phyloP scores from a whole-genome alignment of 2,888 invertebrate species.

The Cerastis rubricosa region DNA sequence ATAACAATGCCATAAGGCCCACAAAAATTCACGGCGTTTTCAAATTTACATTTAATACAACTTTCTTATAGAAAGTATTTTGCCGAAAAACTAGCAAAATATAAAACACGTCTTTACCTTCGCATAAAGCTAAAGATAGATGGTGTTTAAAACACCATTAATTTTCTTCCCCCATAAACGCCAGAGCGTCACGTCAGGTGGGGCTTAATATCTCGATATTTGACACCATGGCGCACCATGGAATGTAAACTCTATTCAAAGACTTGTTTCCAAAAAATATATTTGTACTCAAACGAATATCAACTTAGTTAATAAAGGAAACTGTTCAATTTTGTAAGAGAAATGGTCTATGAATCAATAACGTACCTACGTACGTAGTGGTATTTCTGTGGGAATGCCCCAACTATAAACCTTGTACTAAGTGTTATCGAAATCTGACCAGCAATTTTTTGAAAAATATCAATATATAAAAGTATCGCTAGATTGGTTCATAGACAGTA shows the following conservation, averaged over 20 bases:
- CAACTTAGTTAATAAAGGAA: neutral
- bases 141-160: conserved; percentile 61
- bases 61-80: neutral
- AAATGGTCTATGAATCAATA: neutral
- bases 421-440: neutral
- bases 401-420: neutral
- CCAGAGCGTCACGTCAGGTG: conserved; percentile 53
- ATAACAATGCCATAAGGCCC: neutral
- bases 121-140: conserved; percentile 41
- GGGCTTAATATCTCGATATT: conserved; percentile 55
- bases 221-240: conserved; percentile 47
- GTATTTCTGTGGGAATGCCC: neutral
- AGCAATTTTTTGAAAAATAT: neutral
- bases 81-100: neutral
- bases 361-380: neutral
- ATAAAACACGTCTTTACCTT: conserved; percentile 27
- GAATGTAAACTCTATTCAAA: conserved; percentile 37
- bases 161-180: conserved; percentile 58
- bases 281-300: neutral
- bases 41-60: neutral
- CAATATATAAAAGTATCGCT: neutral
- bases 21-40: neutral
- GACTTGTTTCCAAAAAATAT: neutral
- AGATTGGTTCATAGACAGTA: neutral
- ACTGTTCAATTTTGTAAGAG: neutral